Conservation (phyloP, 2,113 vertebrate species). For the Chaetops frenatus region DNA sequence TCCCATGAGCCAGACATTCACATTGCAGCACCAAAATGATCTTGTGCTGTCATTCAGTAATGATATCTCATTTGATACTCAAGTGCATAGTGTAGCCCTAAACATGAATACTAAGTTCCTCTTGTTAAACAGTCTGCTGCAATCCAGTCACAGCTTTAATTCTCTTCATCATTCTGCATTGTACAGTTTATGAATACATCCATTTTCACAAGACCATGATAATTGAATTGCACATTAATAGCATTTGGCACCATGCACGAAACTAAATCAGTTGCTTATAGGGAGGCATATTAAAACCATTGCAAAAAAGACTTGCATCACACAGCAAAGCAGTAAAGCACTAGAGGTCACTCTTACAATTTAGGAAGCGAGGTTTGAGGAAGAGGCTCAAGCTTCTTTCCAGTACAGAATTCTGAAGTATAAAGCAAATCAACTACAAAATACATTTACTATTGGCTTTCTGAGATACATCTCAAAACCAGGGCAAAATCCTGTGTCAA, state of each 20-base stretch:
- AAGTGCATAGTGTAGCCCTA: background rate
- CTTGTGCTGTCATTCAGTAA: slow-evolving; percentile 41
- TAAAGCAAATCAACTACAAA: slow-evolving; percentile 5
- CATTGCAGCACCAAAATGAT: background rate
- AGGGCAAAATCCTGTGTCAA: background rate
- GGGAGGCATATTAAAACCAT: slow-evolving; percentile 6
- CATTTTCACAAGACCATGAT: slow-evolving; percentile 47
- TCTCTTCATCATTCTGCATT: slow-evolving; percentile 46
- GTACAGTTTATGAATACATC: slow-evolving; percentile 46
- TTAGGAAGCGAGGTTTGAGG: slow-evolving; percentile 1
- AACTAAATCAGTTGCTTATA: slow-evolving; percentile 38
- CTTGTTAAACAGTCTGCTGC: slow-evolving; percentile 1
- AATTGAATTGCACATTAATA: slow-evolving; percentile 54
- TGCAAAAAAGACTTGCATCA: slow-evolving; percentile 9
- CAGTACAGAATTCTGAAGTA: background rate
- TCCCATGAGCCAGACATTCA: background rate
- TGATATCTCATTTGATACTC: slow-evolving; percentile 48
- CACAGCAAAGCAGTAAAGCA: slow-evolving; percentile 51
- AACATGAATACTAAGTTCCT: slow-evolving; percentile 45
- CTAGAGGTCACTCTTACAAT: slow-evolving; percentile 81
- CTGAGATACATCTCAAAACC: background rate
- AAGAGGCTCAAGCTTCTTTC: background rate
- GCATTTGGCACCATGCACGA: slow-evolving; percentile 28
- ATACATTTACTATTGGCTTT: background rate
- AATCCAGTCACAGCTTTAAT: slow-evolving; percentile 41